Conservation (phyloP, 2,888 invertebrate genomes). For the Atrina japonica region DNA sequence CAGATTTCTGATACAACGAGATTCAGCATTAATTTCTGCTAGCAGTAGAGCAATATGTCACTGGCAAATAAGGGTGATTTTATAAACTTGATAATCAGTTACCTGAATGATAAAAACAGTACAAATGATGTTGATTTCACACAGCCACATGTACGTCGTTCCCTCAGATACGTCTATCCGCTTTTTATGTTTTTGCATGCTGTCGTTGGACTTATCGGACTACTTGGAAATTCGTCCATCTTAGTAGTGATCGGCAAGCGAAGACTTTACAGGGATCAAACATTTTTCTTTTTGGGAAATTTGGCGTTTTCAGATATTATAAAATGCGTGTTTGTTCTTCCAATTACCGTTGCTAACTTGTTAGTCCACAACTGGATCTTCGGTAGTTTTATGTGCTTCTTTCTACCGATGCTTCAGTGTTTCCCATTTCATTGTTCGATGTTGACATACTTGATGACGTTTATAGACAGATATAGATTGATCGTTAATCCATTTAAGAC, state of each 20-base stretch:
- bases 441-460: conserved; percentile 86
- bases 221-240: conserved; percentile 84
- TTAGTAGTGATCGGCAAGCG: conserved; percentile 81
- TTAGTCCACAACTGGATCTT: conserved; percentile 88
- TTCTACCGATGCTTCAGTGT: conserved; percentile 88
- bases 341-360: conserved; percentile 86
- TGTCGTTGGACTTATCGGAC: conserved; percentile 82
- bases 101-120: conserved; percentile 50
- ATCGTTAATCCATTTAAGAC: conserved; percentile 85
- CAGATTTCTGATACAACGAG: too few relatives aligned
- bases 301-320: conserved; percentile 86
- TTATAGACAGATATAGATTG: conserved; percentile 86
- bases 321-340: conserved; percentile 86
- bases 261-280: conserved; percentile 84
- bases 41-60: conserved; percentile 32
- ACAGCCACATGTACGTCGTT: conserved; percentile 84
- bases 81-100: conserved; percentile 48
- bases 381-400: conserved; percentile 87
- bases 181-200: conserved; percentile 86
- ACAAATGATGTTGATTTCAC: conserved; percentile 83
- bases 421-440: conserved; percentile 87
- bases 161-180: conserved; percentile 83
- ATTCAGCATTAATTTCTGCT: too few relatives aligned
- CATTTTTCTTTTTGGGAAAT: conserved; percentile 86
- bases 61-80: conserved; percentile 48